Evolutionary conservation across 2,888 invertebrate species (phyloP), one percentile per base, ranked within the genome.

Genomic region (Napeogenes inachia): DNA sequence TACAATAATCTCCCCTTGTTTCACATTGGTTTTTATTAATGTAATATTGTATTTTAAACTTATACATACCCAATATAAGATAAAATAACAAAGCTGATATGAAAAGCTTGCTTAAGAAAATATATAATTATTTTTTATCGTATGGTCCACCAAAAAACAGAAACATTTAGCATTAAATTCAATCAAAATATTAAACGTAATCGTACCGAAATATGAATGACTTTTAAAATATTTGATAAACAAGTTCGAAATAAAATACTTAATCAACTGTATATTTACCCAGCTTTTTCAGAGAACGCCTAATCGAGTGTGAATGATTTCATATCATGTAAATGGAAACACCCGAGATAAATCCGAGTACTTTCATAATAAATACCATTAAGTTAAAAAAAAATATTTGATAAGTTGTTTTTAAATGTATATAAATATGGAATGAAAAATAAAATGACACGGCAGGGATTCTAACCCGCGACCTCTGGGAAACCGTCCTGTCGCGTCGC

Each of bases 231-330:
- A 8, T 50, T 21, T 30, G 50, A 30, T 30, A 12, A 30, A 50
- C 21, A 50, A 5, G n/a, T 50, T 50, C 50, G 30, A 50, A 50
- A 50, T 50, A 50, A 50, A 50, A 50, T 50, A 50, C 30, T 50
- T 50, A 50, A 50, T 50, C 50, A 50, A 50, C 30, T 50, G 50
- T 50, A 50, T 12, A 50, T 50, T 50, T 50, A 50, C 50, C 30
- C 50, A 50, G 50, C 50, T 50, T 50, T 50, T 50, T 50, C 50
- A 30, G 30, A 50, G 30, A 42, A 30, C 21, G 35, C 45, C 47
- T 38, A 53, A 54, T 56, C 56, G 55, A 33, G 45, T 33, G 35
- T 59, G 38, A 62, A 59, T 59, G 53, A 62, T 62, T 62, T 59
- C 30, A 53, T 59, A 56, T 30, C 56, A 30, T n/a, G 8, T 50